Conservation (phyloP, 2,113 vertebrate species). For the Elephantulus edwardii region DNA sequence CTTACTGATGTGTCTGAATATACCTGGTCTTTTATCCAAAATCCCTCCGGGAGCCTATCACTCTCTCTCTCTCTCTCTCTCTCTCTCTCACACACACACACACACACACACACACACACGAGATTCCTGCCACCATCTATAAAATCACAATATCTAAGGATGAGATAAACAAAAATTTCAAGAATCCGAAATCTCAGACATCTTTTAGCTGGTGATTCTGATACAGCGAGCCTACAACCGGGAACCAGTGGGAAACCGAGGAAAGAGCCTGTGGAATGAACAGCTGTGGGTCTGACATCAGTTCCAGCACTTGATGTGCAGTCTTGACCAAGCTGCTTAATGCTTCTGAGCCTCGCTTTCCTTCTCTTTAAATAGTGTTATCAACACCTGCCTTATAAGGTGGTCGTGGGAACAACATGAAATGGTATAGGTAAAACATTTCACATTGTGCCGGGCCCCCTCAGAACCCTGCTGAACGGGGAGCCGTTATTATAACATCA, state of each 20-base stretch:
- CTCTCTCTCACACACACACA: too few species aligned
- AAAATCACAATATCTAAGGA: slow-evolving; percentile 1
- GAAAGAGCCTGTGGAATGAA: background rate
- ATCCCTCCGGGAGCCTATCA: background rate
- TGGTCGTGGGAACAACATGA: background rate
- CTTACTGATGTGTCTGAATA: background rate
- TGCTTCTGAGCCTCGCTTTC: background rate
- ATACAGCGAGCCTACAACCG: background rate
- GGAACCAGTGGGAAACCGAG: background rate
- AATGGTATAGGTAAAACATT: background rate
- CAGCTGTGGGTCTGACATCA: background rate
- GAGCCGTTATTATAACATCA: background rate
- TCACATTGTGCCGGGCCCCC: background rate
- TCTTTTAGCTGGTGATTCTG: background rate
- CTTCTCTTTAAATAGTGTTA: background rate
- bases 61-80: too few species aligned
- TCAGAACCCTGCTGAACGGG: background rate
- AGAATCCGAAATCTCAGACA: background rate
- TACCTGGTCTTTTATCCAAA: background rate
- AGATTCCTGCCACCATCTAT: background rate
- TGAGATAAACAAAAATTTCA: too few species aligned
- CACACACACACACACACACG: background rate
- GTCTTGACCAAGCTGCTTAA: background rate
- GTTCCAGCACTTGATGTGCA: background rate
- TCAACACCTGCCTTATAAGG: background rate